Evolutionary conservation across 2,888 invertebrate species (phyloP).

Genomic region (Diloba caeruleocephala): DNA sequence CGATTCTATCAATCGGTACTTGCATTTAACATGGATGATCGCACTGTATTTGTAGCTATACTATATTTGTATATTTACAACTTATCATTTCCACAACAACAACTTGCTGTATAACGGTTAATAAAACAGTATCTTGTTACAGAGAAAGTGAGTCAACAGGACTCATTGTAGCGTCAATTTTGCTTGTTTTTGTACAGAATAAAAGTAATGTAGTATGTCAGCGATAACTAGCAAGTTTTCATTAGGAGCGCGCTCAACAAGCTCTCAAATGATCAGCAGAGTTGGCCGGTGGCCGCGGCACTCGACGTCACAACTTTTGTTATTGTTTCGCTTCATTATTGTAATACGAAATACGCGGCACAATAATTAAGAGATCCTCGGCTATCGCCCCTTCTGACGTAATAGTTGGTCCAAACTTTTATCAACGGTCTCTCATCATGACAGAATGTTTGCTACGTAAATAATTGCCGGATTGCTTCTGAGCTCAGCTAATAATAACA

Average conservation of each 20-base stretch:
- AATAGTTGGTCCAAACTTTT: conserved; percentile 82
- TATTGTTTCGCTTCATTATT: conserved; percentile 88
- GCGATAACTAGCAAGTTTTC: conserved; percentile 84
- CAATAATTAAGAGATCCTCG: conserved; percentile 86
- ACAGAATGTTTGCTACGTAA: conserved; percentile 79
- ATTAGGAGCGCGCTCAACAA: conserved; percentile 83
- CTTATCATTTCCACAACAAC: conserved; percentile 38
- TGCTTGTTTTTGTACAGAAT: conserved; percentile 71
- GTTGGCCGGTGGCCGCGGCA: conserved; percentile 77
- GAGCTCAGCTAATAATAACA: conserved; percentile 75
- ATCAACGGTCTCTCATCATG: conserved; percentile 74
- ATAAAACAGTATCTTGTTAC: conserved; percentile 49
- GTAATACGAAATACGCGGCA: conserved; percentile 86
- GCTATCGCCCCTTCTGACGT: conserved; percentile 81
- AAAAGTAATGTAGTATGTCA: conserved; percentile 77
- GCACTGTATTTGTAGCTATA: conserved; percentile 5
- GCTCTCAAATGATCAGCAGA: conserved; percentile 85
- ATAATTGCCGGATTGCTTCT: conserved; percentile 75
- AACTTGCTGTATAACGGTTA: conserved; percentile 43
- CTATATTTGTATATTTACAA: conserved; percentile 15
- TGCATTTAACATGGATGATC: conserved; percentile 31
- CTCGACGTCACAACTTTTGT: conserved; percentile 85
- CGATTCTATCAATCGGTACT: conserved; percentile 45
- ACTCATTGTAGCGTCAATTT: conserved; percentile 62
- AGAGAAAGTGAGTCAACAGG: conserved; percentile 59